Base-by-base conservation (phyloP, 2,113 vertebrate species). In the Coreoperca whiteheadi region DNA sequence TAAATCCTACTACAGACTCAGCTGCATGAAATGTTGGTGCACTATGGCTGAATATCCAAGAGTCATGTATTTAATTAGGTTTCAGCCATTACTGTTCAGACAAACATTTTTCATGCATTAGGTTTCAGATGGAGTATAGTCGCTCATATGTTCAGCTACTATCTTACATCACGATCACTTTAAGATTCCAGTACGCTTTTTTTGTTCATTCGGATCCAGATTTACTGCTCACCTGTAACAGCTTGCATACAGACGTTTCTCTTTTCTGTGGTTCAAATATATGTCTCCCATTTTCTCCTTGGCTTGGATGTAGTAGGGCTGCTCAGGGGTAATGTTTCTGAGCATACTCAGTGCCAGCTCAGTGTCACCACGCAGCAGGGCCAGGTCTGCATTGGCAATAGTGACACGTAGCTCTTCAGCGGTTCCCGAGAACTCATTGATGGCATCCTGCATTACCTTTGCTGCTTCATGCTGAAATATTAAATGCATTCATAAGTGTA, bases 231-330 rank as follows among this genome's bases (percentile, higher is more conserved):
- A 99, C 98, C 98, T 97, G 84, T 99, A 99, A 93, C 98, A 99
- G 83, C 96, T 97, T 11, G 94, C 94, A 87, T 98, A 99, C 5
- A 99, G 93, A 39, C 96, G 96, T 90, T 98, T 99, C 74, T 99
- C 98, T 93, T 97, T 99, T 75, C 97, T 96, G 91, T 97, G 95
- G 39, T 96, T 96, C 79, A 99, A 95, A 91, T 99, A 99, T 81
- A 98, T 96, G 76, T 97, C 93, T 30, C 97, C 98, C 98, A 99
- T 99, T 93, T 99, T 99, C 91, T 96, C 96, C 90, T 97, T 99
- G 88, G 97, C 97, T 86, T 98, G 97, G 79, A 97, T 93, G 91
- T 97, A 99, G 91, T 99, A 99, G n/a, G 96, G 95, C 90, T 99
- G 97, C 46, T 99, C 96, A 0, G 96, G 92, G 4, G 96, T 97